Evolutionary conservation across 2,113 vertebrate species (phyloP), one percentile per base, ranked within the genome.

Genomic region (Coptodon rendalli): DNA sequence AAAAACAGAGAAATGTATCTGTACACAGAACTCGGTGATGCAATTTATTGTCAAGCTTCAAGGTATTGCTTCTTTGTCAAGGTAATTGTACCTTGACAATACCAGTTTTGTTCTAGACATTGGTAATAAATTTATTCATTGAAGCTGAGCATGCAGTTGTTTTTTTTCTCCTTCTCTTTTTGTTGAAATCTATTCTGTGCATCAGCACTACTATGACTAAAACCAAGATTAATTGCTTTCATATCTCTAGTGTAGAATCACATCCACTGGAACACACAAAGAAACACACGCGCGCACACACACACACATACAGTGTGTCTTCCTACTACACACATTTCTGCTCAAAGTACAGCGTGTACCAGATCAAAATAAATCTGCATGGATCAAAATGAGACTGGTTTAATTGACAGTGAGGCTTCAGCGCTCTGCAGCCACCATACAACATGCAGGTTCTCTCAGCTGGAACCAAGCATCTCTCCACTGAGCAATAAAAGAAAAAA

Each of bases 161-260:
- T 88, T 84, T 66, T 38, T 82, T 34, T 13, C 43, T 54, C 43
- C 43, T 22, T 48, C 24, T n/a, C 13, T 91, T 86, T 86, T 87
- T 84, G 71, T 89, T 84, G 38, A 81, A 90, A 91, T 95, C 79
- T 84, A 83, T 71, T 81, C 85, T 59, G 45, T 84, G 80, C 83
- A 87, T 94, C 88, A 85, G 54, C 22, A 53, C 85, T 80, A 83
- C 43, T 82, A 82, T 89, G 88, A 92, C 90, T 86, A 91, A 91
- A 93, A 93, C 45, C 83, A 84, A 91, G 91, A 93, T 92, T 87
- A 93, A 93, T 93, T 93, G 90, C 91, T 91, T 90, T 93, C 90
- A 93, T 92, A 91, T 93, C 88, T 83, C 50, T 79, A 54, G 81
- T 59, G 80, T 86, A 48, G 76, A 81, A 91, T 87, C 80, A 56